These are phyloP conservation scores for Sarcoramphus papa DNA, from an alignment of 2,797 vertebrate species.

Conservation along the genomic window DNA sequence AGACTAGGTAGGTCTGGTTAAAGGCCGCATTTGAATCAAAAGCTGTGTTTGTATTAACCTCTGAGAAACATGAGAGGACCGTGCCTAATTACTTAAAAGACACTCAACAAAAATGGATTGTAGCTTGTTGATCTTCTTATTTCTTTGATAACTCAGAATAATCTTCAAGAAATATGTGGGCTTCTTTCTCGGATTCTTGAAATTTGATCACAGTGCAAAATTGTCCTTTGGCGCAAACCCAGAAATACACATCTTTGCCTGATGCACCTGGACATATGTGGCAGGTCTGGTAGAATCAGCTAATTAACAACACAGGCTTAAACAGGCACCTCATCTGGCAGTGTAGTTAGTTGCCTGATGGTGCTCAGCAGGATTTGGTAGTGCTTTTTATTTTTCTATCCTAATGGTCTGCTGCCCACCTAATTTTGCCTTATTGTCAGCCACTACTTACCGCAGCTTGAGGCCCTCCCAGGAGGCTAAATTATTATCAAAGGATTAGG, in stretches of 20 bases:
- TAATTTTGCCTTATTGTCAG: slow-evolving; percentile 88
- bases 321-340: slow-evolving; percentile 88
- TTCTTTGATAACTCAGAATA: slow-evolving; percentile 79
- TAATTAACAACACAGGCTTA: slow-evolving; percentile 87
- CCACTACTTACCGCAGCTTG: slow-evolving; percentile 86
- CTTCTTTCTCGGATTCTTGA: slow-evolving; percentile 75
- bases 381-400: slow-evolving; percentile 84
- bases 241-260: slow-evolving; percentile 77
- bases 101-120: slow-evolving; percentile 69
- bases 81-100: slow-evolving; percentile 75
- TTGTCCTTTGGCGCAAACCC: slow-evolving; percentile 79
- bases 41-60: slow-evolving; percentile 69
- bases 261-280: slow-evolving; percentile 84
- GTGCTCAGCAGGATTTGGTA: slow-evolving; percentile 83
- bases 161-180: slow-evolving; percentile 75
- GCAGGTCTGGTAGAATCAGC: slow-evolving; percentile 83
- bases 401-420: slow-evolving; percentile 87
- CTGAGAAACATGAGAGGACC: slow-evolving; percentile 73
- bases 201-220: slow-evolving; percentile 77
- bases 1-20: slow-evolving; percentile 47
- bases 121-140: slow-evolving; percentile 74
- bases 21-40: slow-evolving; percentile 69
- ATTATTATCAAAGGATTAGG: slow-evolving; percentile 89
- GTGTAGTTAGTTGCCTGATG: slow-evolving; percentile 84
- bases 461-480: slow-evolving; percentile 86